Percentiles rank a stretch among this genome's conserved stretches.
Evolutionary conservation across 2,113 vertebrate species (phyloP).

Genomic region (Ibidorhyncha struthersii): DNA sequence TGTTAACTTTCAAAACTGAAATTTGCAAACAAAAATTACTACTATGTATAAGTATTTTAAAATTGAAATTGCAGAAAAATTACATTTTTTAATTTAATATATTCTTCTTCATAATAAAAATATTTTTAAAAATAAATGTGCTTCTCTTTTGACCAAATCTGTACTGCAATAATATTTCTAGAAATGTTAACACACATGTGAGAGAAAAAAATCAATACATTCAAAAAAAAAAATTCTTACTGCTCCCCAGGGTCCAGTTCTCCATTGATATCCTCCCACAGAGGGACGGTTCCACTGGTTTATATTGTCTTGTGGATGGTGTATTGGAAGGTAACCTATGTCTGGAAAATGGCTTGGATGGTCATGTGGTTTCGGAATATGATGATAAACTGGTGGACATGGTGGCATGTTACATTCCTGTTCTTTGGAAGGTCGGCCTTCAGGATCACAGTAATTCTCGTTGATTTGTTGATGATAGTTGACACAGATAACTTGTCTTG

Average conservation of each 20-base stretch:
- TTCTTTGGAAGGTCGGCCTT: slow-evolving; percentile 77
- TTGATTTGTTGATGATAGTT: slow-evolving; percentile 86
- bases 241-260: slow-evolving; percentile 96
- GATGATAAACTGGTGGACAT: slow-evolving; percentile 78
- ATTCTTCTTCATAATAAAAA: not conserved
- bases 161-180: not conserved
- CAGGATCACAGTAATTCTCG: slow-evolving; percentile 86
- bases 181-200: not conserved
- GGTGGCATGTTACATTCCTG: slow-evolving; percentile 83
- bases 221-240: slow-evolving; percentile 74
- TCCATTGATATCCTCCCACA: slow-evolving; percentile 86
- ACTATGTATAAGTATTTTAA: not conserved
- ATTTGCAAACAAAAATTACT: not conserved
- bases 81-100: not conserved
- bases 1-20: not conserved
- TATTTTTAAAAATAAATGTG: not conserved
- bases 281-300: slow-evolving; percentile 83
- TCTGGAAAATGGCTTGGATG: slow-evolving; percentile 73
- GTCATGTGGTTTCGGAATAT: slow-evolving; percentile 71
- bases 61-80: not conserved
- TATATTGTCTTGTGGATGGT: slow-evolving; percentile 73
- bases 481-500: slow-evolving; percentile 87
- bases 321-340: slow-evolving; percentile 72
- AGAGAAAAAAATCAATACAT: not conserved
- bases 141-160: not conserved